Percentiles rank a stretch among this genome's conserved stretches.
phyloP scores from a whole-genome alignment of 2,113 vertebrate species.

The Semicossyphus pulcher region DNA sequence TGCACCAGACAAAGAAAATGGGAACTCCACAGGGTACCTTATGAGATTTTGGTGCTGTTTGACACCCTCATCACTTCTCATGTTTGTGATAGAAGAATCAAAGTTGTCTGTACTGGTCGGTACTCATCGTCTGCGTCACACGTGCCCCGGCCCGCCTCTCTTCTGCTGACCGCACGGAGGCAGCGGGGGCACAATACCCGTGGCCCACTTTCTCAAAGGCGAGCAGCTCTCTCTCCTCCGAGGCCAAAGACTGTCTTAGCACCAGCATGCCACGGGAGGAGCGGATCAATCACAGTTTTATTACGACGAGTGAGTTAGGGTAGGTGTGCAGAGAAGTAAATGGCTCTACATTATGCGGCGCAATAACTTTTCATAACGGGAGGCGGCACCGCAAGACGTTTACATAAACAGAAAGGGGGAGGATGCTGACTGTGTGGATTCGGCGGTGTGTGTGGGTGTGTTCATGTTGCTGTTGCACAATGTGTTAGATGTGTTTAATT shows the following conservation, averaged over 20 bases:
- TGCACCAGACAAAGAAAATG: too few species aligned
- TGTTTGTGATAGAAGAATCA: not conserved
- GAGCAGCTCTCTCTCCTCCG: slow-evolving; percentile 32
- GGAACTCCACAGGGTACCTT: too few species aligned
- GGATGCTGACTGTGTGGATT: slow-evolving; percentile 69
- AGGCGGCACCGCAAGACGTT: slow-evolving; percentile 64
- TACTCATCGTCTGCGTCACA: slow-evolving; percentile 23
- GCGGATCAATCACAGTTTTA: slow-evolving; percentile 66
- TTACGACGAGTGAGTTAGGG: slow-evolving; percentile 62
- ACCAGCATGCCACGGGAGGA: slow-evolving; percentile 33
- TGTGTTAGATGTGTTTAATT: slow-evolving; percentile 1
- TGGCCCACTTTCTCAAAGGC: slow-evolving; percentile 66
- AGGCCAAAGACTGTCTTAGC: slow-evolving; percentile 44
- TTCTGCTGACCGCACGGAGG: slow-evolving; percentile 41
- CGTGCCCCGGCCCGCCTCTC: not conserved
- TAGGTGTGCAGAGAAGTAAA: slow-evolving; percentile 59
- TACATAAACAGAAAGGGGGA: slow-evolving; percentile 62
- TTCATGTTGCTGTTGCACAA: not conserved
- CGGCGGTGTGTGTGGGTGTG: slow-evolving; percentile 24
- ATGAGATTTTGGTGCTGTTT: too few species aligned
- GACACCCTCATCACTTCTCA: too few species aligned
- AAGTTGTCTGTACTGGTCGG: not conserved
- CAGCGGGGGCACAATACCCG: slow-evolving; percentile 33
- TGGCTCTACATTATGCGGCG: slow-evolving; percentile 64
- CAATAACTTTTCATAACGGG: slow-evolving; percentile 71